Evolutionary conservation across 2,888 invertebrate species (phyloP).

Genomic region (Drosophila pseudotakahashii): DNA sequence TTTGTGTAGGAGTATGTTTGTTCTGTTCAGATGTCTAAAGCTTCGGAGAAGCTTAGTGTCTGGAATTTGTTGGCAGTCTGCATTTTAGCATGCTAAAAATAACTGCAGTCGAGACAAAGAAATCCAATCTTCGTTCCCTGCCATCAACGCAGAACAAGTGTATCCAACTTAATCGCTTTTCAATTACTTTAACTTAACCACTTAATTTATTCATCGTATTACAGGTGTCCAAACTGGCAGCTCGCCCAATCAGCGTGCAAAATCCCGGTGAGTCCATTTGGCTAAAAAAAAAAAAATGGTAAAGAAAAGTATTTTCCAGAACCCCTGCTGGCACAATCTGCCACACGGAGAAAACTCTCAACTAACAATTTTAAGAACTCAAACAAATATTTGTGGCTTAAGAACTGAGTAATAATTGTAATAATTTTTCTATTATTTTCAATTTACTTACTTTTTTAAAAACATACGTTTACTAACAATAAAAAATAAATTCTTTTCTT

Average conservation of each 20-base stretch:
- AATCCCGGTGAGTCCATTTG: conserved; percentile 53
- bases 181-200: conserved; percentile 69
- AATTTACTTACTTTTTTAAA: too few species aligned
- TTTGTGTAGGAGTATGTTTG: conserved; percentile 5
- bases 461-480: too few species aligned
- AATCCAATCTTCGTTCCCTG: conserved; percentile 25
- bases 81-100: conserved; percentile 17
- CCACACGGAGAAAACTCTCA: conserved; percentile 3
- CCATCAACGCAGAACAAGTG: conserved; percentile 18
- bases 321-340: conserved; percentile 6
- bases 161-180: conserved; percentile 67
- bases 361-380: too few species aligned
- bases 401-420: too few species aligned
- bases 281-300: conserved; percentile 31
- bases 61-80: neutral
- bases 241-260: conserved; percentile 50
- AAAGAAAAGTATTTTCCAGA: conserved; percentile 12
- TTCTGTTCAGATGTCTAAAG: neutral
- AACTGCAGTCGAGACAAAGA: conserved; percentile 15
- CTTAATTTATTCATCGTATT: conserved; percentile 75
- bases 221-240: conserved; percentile 72
- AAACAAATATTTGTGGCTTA: too few species aligned
- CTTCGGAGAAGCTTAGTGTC: conserved; percentile 2
- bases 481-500: too few species aligned
- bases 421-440: too few species aligned